Conservation (phyloP, 1,140 invertebrate genomes). For the Trichoplusia ni region DNA sequence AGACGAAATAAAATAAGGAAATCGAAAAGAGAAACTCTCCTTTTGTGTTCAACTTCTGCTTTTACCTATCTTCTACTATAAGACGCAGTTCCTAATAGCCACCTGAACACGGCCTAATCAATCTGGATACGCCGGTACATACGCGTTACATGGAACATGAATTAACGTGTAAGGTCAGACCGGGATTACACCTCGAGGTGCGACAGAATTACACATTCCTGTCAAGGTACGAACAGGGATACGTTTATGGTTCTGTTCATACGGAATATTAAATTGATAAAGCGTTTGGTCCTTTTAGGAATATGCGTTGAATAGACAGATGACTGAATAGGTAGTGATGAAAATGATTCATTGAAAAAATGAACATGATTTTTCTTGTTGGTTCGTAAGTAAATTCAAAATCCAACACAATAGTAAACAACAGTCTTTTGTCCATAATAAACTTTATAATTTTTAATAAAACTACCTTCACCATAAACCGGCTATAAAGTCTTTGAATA, state of each 20-base stretch:
- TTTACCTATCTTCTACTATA: background rate
- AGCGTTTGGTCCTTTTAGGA: too few relatives aligned
- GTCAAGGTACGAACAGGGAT: too few relatives aligned
- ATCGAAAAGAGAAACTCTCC: background rate
- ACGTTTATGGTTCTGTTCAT: too few relatives aligned
- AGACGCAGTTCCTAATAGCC: slow-evolving; percentile 4
- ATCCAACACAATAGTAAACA: too few relatives aligned
- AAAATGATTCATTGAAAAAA: too few relatives aligned
- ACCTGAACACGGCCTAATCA: slow-evolving; percentile 18
- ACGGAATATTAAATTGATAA: too few relatives aligned
- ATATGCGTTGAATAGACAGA: too few relatives aligned
- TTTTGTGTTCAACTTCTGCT: background rate
- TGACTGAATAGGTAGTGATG: too few relatives aligned
- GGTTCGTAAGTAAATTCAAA: too few relatives aligned
- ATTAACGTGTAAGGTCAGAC: slow-evolving; percentile 4
- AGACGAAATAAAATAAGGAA: too few relatives aligned
- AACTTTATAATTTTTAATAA: background rate
- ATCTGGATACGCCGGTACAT: slow-evolving; percentile 14
- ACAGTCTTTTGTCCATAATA: background rate
- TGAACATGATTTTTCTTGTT: too few relatives aligned
- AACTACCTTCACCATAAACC: slow-evolving; percentile 18
- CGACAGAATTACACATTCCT: background rate
- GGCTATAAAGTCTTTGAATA: slow-evolving; percentile 34
- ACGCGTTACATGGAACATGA: slow-evolving; percentile 22
- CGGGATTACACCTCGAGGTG: background rate